A percentile compares a stretch with the other conserved stretches of the same genome.
These are phyloP conservation scores for human (Homo sapiens) DNA, from an alignment of 2,113 vertebrate genomes.

Conservation along the genomic window DNA sequence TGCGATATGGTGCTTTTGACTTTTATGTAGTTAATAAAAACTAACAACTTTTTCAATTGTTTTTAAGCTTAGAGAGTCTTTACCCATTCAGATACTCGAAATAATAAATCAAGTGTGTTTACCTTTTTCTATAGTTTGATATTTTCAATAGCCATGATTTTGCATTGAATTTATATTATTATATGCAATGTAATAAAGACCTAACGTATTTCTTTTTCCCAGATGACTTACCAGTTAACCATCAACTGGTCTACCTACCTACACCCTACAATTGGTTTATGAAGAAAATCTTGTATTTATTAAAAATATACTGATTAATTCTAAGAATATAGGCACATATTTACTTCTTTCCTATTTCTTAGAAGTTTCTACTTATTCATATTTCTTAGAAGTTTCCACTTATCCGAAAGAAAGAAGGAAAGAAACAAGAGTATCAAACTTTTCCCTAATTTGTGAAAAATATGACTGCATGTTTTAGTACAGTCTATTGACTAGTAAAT, in stretches of 20 bases:
- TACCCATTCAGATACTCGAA: neutral
- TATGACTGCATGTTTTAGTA: neutral
- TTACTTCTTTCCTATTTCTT: neutral
- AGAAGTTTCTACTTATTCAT: neutral
- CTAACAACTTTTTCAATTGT: neutral
- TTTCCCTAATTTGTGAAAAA: neutral
- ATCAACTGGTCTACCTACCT: neutral
- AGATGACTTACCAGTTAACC: neutral
- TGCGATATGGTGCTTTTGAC: neutral
- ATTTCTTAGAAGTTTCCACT: neutral
- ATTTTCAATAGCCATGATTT: neutral
- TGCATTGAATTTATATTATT: neutral
- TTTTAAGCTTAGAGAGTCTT: neutral
- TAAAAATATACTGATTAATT: neutral
- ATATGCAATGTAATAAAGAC: neutral
- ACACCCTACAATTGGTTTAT: neutral
- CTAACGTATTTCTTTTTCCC: neutral
- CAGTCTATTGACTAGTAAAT: neutral
- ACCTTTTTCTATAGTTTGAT: neutral
- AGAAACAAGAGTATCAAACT: neutral
- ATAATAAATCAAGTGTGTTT: neutral
- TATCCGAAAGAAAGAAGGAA: neutral
- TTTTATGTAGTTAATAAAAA: neutral
- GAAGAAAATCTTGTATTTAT: neutral
- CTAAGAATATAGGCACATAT: neutral